Conservation (phyloP, 2,888 invertebrate species). For the Nephrocerus scutellatus region DNA sequence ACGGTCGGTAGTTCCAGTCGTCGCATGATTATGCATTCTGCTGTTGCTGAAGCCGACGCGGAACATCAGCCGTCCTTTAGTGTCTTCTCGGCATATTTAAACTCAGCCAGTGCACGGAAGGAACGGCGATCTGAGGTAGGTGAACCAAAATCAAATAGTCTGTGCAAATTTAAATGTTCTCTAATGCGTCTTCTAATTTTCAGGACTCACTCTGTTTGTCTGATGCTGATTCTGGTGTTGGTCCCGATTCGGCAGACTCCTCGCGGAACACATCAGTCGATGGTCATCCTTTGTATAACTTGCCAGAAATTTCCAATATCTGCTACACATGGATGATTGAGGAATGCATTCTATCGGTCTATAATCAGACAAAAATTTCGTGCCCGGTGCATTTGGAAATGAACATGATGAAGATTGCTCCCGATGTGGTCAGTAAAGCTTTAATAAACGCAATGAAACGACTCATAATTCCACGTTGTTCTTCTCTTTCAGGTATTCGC, state of each 20-base stretch:
- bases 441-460: conserved; percentile 45
- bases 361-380: conserved; percentile 60
- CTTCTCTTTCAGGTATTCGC: conserved; percentile 61
- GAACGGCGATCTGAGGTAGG: conserved; percentile 34
- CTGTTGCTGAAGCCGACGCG: conserved; percentile 32
- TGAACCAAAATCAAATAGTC: not conserved
- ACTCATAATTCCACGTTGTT: not conserved
- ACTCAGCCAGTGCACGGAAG: conserved; percentile 33
- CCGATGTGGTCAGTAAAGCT: too few relatives aligned
- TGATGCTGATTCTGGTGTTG: conserved; percentile 83
- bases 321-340: conserved; percentile 87
- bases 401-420: conserved; percentile 74
- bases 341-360: conserved; percentile 86
- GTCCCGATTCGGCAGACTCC: conserved; percentile 70
- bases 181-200: conserved; percentile 3
- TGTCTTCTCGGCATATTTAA: conserved; percentile 39
- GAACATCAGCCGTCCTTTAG: too few relatives aligned
- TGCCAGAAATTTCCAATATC: conserved; percentile 42
- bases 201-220: conserved; percentile 64
- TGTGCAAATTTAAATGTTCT: not conserved
- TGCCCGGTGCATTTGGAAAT: conserved; percentile 78
- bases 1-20: conserved; percentile 28
- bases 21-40: conserved; percentile 29
- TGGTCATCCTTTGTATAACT: conserved; percentile 56
- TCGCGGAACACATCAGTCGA: conserved; percentile 79